Conservation (phyloP, 2,797 vertebrate genomes). For the Antrozous pallidus region DNA sequence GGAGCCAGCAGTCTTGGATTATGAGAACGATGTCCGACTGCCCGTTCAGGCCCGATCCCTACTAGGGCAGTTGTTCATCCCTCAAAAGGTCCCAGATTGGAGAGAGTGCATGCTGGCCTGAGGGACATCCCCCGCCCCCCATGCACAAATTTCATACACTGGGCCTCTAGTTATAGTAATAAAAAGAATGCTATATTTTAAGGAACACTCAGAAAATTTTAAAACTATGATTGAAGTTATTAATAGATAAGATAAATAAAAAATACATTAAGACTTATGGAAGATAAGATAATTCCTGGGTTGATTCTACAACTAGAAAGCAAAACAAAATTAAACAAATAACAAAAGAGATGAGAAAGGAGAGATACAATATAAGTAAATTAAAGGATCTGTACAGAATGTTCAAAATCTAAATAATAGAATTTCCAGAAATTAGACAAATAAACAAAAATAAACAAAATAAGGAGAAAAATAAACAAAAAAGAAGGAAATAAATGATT, state of each 20-base stretch:
- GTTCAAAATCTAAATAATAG: background rate
- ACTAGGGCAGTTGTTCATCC: no score
- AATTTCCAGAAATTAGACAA: background rate
- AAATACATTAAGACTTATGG: background rate
- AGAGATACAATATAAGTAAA: background rate
- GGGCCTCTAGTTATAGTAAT: no score
- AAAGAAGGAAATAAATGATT: background rate
- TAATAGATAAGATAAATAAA: background rate
- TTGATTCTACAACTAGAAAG: constrained; percentile 7
- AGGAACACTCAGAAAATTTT: background rate
- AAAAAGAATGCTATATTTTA: background rate
- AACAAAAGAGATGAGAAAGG: background rate
- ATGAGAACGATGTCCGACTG: no score
- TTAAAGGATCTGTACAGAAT: background rate
- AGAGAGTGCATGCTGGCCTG: no score
- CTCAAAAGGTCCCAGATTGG: no score
- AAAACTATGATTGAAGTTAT: background rate
- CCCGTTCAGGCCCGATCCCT: no score
- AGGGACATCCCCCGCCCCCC: no score
- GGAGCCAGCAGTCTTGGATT: no score
- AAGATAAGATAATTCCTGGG: background rate
- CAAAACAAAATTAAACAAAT: constrained; percentile 22
- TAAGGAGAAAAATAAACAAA: background rate
- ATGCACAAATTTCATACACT: no score
- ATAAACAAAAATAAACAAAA: background rate